These are phyloP conservation scores for Phrynocephalus forsythii DNA, from an alignment of 2,797 vertebrate genomes.

Conservation along the genomic window DNA sequence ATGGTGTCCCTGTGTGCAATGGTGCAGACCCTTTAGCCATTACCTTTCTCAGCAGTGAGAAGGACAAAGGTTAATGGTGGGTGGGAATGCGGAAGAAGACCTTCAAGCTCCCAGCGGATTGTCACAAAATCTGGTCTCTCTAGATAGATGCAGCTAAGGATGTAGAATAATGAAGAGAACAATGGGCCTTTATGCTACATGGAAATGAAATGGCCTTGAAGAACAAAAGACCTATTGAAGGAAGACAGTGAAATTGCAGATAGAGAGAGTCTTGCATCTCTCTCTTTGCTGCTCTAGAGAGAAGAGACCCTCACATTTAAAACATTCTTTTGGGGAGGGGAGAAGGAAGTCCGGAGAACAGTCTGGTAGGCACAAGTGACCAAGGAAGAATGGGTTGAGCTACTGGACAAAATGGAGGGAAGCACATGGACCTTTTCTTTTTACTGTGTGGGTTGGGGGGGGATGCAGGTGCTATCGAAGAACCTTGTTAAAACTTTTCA, in stretches of 20 bases:
- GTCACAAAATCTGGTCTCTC: conserved; percentile 3
- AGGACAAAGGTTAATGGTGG: conserved; percentile 57
- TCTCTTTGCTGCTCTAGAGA: background rate
- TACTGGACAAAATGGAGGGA: background rate
- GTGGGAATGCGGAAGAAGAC: conserved; percentile 34
- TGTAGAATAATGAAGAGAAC: conserved; percentile 32
- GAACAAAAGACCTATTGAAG: background rate
- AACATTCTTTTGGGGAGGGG: background rate
- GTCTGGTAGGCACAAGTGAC: background rate
- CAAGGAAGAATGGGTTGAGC: background rate
- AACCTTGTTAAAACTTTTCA: background rate
- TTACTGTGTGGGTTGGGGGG: background rate
- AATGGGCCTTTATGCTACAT: conserved; percentile 22
- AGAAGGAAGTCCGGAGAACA: background rate
- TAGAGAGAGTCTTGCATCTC: background rate
- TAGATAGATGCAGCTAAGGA: conserved; percentile 27
- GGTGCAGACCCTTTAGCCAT: conserved; percentile 56
- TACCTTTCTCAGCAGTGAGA: conserved; percentile 51
- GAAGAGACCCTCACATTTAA: conserved; percentile 7
- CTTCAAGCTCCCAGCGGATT: conserved; percentile 33
- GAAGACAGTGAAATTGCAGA: conserved; percentile 18
- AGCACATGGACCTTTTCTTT: background rate
- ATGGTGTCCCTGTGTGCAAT: conserved; percentile 40
- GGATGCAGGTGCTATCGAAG: background rate
- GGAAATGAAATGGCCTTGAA: conserved; percentile 44